phyloP scores from a whole-genome alignment of 2,113 vertebrate genomes.

The Chionis minor region DNA sequence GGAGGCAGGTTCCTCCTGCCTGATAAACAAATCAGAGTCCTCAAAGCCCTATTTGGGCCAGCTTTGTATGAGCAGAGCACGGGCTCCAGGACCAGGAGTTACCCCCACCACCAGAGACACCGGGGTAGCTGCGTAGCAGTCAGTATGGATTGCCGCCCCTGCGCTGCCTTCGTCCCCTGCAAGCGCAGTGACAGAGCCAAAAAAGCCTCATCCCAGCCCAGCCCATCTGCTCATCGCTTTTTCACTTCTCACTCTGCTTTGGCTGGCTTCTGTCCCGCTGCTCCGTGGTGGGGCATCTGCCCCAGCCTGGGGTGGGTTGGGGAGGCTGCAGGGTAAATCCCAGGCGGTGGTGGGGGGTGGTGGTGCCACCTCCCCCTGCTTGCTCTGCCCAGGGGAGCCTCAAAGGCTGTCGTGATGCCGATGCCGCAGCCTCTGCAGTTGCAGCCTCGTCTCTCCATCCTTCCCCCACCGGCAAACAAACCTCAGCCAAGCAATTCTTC shows the following conservation, averaged over 20 bases:
- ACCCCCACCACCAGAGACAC: background rate
- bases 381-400: background rate
- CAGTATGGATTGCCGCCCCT: background rate
- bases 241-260: too few relatives aligned
- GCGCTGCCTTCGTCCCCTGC: background rate
- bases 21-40: background rate
- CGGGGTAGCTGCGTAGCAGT: background rate
- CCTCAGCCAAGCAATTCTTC: background rate
- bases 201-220: background rate
- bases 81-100: background rate
- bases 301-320: background rate
- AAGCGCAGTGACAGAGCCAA: background rate
- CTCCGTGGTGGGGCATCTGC: background rate
- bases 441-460: background rate
- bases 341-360: rapidly evolving
- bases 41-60: background rate
- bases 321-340: background rate
- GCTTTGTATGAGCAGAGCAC: background rate
- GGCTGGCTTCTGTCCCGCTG: background rate
- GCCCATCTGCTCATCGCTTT: background rate
- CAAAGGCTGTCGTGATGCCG: background rate
- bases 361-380: background rate
- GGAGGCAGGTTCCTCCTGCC: background rate
- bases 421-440: background rate
- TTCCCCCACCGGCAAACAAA: background rate